Evolutionary conservation across 37 sponge, comb jelly and placozoan species (phyloP), one percentile per base, ranked within the genome.

Genomic region (Theonella swinhoei): DNA sequence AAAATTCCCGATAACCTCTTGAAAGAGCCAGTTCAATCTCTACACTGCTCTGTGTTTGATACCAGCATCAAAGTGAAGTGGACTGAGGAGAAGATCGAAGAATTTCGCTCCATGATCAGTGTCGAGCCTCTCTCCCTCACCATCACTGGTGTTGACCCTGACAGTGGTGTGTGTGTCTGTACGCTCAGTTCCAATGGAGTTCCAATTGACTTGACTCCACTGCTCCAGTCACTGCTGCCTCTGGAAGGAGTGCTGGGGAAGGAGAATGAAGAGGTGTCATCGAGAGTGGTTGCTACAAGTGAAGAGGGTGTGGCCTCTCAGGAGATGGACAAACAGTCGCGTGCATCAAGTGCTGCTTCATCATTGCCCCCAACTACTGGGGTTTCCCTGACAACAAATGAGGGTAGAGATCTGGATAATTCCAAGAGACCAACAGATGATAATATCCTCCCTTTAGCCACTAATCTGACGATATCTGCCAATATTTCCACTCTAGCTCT

Each of bases 11-110:
- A 42, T 0, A 70, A 83, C 62, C 86, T 91, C 71, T 75, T 87
- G 29, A 40, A 69, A 14, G 8, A 66, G 24, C 88, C 83, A 4
- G 82, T 88, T 39, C 96, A 95, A 37, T 79, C 83, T 0, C 59
- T 94, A 26, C 88, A 94, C 69, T 94, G 95, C 54, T 85, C 93
- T 33, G 78, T 82, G 8, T 71, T 89, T 39, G 70, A 72, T 0
- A 17, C 54, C 54, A 39, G 28, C 9, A 19, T 4, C 0, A 39
- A 72, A 23, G 20, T 72, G 42, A 58, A 64, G 23, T 87, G 79
- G 79, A 60, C 35, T n/a, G 68, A 59, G 0, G 80, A 85, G 1
- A 39, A 79, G 30, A 60, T 67, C 17, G 70, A 74, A 0, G 62
- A 71, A n/a, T 93, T 93, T 70, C 60, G 68, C n/a, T 39, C 9